Base-by-base conservation (phyloP, 2,888 invertebrate species). In the Psococerastis gibbosa region DNA sequence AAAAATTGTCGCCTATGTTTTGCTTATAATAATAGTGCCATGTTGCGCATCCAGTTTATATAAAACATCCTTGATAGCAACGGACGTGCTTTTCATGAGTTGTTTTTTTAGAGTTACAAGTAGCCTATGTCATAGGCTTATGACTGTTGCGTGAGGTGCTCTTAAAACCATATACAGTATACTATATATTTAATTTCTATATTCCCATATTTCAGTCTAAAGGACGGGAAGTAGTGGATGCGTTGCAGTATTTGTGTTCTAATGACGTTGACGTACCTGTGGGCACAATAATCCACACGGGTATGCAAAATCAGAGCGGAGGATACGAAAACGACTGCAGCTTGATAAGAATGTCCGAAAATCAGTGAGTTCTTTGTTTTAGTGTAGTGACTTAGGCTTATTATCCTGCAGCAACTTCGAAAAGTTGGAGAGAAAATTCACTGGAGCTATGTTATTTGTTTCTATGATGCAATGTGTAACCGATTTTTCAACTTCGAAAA, bases 251-350 rank as follows among this genome's bases (percentile, higher is more conserved):
- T 60, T 63, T 97, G 22, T 97, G 97, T 58, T 92, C 94, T 2
- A 95, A 95, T 58, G 82, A 97, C 60, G 87, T 97, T 6, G 91
- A 97, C 59, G 85, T 91, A 2, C 84, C 91, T 0, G 70, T 89
- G 2, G 94, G 92, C 20, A 78, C 83, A 54, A 87, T 95, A 50
- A 88, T 94, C 48, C 95, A 95, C 61, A 94, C 94, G 0, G 97
- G 97, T 49, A 94, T 97, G 94, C 94, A 95, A 63, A 95, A 97
- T 63, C 67, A 73, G 48, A 70, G 73, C 8, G 97, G 97, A 2
- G 97, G 97, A 11, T 97, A 95, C 59, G 95, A 97, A 64, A 97
- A 97, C 57, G 97, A 97, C 62, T 95, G 95, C 65, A 94, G 92
- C 47, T 65, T 97, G 43, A 89, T 88, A 3, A 69, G 95, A 46